Conservation (phyloP, 1,140 invertebrate species). For the Zelostemma sp. region DNA sequence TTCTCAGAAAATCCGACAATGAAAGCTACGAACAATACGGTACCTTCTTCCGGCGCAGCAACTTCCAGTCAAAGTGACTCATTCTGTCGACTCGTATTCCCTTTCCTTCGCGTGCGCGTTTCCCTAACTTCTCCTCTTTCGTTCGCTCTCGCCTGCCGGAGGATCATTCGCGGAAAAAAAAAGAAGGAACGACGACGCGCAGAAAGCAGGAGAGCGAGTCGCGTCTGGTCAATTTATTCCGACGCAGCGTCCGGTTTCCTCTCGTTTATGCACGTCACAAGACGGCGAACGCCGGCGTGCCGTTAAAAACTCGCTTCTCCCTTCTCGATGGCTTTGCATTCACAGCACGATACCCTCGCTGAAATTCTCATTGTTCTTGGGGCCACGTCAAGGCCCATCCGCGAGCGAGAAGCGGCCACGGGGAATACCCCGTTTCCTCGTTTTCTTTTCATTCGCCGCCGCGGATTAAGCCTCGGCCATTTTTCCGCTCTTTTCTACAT, state of each 20-base stretch:
- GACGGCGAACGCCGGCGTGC: slow-evolving; percentile 3
- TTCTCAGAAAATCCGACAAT: neutral
- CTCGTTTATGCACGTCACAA: slow-evolving; percentile 20
- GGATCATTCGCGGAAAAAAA: slow-evolving; percentile 1
- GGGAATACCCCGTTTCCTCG: slow-evolving; percentile 1
- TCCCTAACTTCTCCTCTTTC: slow-evolving; percentile 19
- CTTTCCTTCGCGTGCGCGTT: slow-evolving; percentile 26
- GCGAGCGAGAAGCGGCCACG: slow-evolving; percentile 25
- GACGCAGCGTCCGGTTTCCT: slow-evolving; percentile 18
- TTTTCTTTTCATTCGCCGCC: neutral
- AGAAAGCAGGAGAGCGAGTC: slow-evolving; percentile 25
- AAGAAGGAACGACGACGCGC: slow-evolving; percentile 8
- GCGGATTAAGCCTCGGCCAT: too few relatives aligned
- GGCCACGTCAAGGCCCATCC: slow-evolving; percentile 47
- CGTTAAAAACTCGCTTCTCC: slow-evolving; percentile 29
- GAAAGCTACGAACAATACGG: neutral
- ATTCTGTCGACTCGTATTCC: slow-evolving; percentile 54
- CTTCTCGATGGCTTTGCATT: slow-evolving; percentile 39
- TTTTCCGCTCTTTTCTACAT: too few relatives aligned
- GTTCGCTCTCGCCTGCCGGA: slow-evolving; percentile 3
- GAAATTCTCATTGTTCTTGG: slow-evolving; percentile 54
- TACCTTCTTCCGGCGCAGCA: slow-evolving; percentile 69
- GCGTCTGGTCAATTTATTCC: slow-evolving; percentile 37
- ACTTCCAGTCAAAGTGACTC: slow-evolving; percentile 69
- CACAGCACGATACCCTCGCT: slow-evolving; percentile 34